Conservation (phyloP, 2,113 vertebrate genomes). For the Oryzias woworae region DNA sequence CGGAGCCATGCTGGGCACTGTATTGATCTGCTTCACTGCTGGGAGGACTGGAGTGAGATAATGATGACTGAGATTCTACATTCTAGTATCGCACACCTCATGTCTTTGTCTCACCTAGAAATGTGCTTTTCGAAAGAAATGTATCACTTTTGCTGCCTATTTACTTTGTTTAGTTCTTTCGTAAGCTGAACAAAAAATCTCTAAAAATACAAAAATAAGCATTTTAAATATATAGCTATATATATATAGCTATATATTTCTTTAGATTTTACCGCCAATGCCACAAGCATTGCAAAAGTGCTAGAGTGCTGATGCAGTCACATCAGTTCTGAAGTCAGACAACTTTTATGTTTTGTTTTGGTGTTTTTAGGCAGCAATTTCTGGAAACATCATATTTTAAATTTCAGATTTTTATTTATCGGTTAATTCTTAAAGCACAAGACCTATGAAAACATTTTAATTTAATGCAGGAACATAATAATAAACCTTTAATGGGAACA, state of each 20-base stretch:
- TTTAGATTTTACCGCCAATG: conserved; percentile 15
- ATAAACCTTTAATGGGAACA: neutral
- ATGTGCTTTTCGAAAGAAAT: too few species aligned
- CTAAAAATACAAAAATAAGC: neutral
- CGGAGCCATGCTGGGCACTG: conserved; percentile 49
- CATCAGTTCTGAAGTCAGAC: conserved; percentile 28
- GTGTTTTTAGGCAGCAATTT: conserved; percentile 41
- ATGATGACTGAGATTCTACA: conserved; percentile 63
- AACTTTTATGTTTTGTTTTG: conserved; percentile 50
- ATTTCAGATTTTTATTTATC: conserved; percentile 7
- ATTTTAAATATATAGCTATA: neutral
- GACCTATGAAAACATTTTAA: conserved; percentile 17
- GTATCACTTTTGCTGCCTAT: neutral
- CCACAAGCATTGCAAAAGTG: conserved; percentile 4
- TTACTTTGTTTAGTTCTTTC: neutral
- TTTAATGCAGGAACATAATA: conserved; percentile 8
- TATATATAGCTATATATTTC: conserved; percentile 16
- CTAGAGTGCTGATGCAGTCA: conserved; percentile 28
- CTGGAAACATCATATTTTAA: conserved; percentile 19
- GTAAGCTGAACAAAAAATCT: neutral
- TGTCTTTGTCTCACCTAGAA: conserved; percentile 24
- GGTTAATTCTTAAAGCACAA: conserved; percentile 8
- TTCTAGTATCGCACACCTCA: conserved; percentile 23
- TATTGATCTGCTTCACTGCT: conserved; percentile 68
- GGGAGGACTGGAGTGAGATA: conserved; percentile 60